These are phyloP conservation scores for Conomelus anceps DNA, from an alignment of 2,888 invertebrate species.

Conservation along the genomic window DNA sequence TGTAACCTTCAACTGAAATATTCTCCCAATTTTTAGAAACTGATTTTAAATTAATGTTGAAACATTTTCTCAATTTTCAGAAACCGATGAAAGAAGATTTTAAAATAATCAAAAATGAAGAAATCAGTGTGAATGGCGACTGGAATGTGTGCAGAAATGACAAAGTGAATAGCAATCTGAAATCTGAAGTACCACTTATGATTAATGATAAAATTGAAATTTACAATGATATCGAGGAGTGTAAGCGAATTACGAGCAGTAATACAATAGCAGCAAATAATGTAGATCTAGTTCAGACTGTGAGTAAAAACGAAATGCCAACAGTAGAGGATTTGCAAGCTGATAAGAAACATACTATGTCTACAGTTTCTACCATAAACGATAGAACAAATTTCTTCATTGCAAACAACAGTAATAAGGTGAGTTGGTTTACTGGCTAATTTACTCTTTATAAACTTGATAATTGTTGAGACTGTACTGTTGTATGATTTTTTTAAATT, in stretches of 20 bases:
- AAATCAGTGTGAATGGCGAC: not conserved
- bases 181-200: not conserved
- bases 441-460: not conserved
- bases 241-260: not conserved
- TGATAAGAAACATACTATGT: not conserved
- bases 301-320: not conserved
- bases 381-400: not conserved
- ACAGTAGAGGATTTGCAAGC: not conserved
- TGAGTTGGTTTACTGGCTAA: not conserved
- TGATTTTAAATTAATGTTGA: not conserved
- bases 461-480: no score
- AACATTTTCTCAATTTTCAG: not conserved
- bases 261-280: not conserved
- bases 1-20: no score
- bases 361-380: not conserved
- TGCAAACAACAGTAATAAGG: not conserved
- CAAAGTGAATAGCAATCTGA: not conserved
- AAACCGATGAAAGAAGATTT: not conserved
- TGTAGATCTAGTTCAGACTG: not conserved
- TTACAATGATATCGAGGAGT: slow-evolving; percentile 5
- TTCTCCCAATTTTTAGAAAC: no score
- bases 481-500: no score
- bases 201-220: slow-evolving; percentile 6
- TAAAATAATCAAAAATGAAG: not conserved
- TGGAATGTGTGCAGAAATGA: not conserved